Percentiles rank a stretch among this genome's conserved stretches.
Evolutionary conservation across 2,797 vertebrate species (phyloP).

Genomic region (Myripristis murdjan): DNA sequence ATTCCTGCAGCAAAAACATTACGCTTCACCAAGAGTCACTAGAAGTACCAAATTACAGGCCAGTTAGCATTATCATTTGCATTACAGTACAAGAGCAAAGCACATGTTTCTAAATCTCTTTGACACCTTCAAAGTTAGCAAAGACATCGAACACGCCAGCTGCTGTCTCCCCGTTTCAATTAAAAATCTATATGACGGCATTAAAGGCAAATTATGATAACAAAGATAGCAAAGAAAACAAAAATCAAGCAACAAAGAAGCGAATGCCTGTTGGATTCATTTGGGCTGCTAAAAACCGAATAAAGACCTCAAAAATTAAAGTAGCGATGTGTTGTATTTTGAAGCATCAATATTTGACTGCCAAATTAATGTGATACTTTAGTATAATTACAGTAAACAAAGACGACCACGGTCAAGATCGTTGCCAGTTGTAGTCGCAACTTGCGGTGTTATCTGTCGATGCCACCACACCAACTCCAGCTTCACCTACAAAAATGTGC

Average conservation of each 20-base stretch:
- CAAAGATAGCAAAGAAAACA: neutral
- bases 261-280: neutral
- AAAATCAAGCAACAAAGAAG: too few species aligned
- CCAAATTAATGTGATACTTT: too few species aligned
- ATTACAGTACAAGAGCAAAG: neutral
- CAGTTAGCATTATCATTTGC: conserved; percentile 14
- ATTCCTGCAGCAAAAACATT: conserved; percentile 53
- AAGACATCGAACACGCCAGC: neutral
- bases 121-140: neutral
- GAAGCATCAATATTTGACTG: too few species aligned
- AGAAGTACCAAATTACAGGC: conserved; percentile 26
- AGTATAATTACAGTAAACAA: neutral
- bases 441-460: too few species aligned
- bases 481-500: too few species aligned
- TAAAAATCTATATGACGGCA: neutral
- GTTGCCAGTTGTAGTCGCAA: neutral
- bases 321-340: too few species aligned
- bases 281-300: neutral
- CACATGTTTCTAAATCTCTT: neutral
- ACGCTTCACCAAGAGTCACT: conserved; percentile 37
- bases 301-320: neutral
- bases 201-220: neutral
- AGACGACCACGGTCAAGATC: neutral
- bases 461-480: too few species aligned
- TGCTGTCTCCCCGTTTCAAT: neutral